Percentiles rank a stretch among this genome's conserved stretches.
Conservation (phyloP, 2,113 vertebrate genomes). For the Forbesichthys papilliferus region DNA sequence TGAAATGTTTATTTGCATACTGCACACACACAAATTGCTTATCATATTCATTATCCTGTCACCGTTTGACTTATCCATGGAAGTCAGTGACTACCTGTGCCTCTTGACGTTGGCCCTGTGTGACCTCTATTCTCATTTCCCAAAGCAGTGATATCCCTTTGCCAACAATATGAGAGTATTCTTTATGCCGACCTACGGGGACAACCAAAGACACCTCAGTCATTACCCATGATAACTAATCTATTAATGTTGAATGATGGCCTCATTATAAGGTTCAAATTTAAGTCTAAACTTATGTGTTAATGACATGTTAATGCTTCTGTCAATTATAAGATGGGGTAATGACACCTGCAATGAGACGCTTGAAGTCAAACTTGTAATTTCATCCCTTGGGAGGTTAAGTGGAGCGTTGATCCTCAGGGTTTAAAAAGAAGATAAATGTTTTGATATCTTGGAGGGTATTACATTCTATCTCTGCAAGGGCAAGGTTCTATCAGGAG, state of each 20-base stretch:
- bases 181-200: slow-evolving; percentile 65
- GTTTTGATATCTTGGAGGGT: slow-evolving; percentile 23
- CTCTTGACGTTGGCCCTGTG: slow-evolving; percentile 45
- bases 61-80: slow-evolving; percentile 34
- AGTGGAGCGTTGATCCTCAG: slow-evolving; percentile 63
- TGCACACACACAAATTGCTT: slow-evolving; percentile 5
- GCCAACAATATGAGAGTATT: slow-evolving; percentile 65
- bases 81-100: slow-evolving; percentile 33
- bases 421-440: slow-evolving; percentile 57
- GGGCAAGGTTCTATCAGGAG: slow-evolving; percentile 26
- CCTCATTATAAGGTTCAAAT: slow-evolving; percentile 80
- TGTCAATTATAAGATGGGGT: slow-evolving; percentile 74
- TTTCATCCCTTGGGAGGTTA: slow-evolving; percentile 66
- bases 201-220: slow-evolving; percentile 73
- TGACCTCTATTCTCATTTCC: slow-evolving; percentile 56
- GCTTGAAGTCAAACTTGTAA: slow-evolving; percentile 72
- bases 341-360: slow-evolving; percentile 75
- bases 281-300: slow-evolving; percentile 77
- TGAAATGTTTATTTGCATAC: slow-evolving; percentile 21
- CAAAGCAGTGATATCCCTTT: slow-evolving; percentile 5
- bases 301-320: slow-evolving; percentile 81
- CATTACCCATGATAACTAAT: slow-evolving; percentile 78
- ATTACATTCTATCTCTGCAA: slow-evolving; percentile 9
- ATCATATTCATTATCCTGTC: slow-evolving; percentile 33
- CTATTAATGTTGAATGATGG: slow-evolving; percentile 80